Conservation (phyloP, 2,113 vertebrate genomes). For the Noturus placidus region DNA sequence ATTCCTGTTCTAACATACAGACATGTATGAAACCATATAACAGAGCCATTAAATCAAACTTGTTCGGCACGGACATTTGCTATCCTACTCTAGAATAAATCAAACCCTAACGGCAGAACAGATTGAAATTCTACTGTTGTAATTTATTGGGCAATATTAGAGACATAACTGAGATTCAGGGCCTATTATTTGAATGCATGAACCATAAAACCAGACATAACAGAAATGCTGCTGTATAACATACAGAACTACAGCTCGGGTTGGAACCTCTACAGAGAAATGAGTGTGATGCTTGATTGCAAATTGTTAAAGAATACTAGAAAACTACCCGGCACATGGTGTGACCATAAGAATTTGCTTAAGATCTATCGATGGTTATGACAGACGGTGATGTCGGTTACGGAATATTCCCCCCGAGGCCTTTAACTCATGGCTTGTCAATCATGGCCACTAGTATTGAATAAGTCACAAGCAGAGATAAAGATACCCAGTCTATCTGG, state of each 20-base stretch:
- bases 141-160: not conserved
- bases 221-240: slow-evolving; percentile 5
- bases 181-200: not conserved
- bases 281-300: not conserved
- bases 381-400: not conserved
- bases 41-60: not conserved
- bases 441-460: not conserved
- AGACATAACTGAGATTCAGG: not conserved
- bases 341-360: not conserved
- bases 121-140: not conserved
- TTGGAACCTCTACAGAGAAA: not conserved
- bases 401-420: not conserved
- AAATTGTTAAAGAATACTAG: not conserved
- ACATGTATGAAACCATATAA: not conserved
- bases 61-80: not conserved
- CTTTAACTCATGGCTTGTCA: not conserved
- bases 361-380: not conserved
- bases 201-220: not conserved
- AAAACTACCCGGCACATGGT: not conserved
- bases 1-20: not conserved
- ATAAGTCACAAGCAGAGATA: not conserved
- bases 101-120: not conserved
- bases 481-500: not conserved
- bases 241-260: not conserved
- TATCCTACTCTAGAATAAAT: not conserved